Percentiles rank a stretch among this genome's conserved stretches.
phyloP scores from a whole-genome alignment of 2,888 invertebrate genomes.

The Microplitis manilae region DNA sequence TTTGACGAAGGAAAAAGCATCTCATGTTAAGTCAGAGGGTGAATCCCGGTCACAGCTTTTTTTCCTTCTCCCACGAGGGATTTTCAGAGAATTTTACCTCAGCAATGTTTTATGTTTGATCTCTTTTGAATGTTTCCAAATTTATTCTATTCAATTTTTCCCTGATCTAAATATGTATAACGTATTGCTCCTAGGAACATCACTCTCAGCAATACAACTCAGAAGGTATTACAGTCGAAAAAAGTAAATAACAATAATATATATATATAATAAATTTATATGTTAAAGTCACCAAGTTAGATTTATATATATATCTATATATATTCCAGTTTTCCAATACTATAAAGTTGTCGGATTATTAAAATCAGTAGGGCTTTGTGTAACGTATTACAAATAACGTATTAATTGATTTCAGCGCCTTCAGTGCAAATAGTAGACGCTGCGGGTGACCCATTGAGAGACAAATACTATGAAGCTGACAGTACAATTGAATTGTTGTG shows the following conservation, averaged over 20 bases:
- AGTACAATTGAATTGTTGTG: constrained; percentile 80
- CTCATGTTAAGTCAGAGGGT: constrained; percentile 44
- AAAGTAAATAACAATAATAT: too few relatives aligned
- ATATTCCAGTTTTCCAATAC: too few relatives aligned
- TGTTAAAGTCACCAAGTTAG: too few relatives aligned
- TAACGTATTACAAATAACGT: too few relatives aligned
- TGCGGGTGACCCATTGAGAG: constrained; percentile 77
- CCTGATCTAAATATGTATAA: constrained; percentile 2
- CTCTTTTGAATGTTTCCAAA: constrained; percentile 7
- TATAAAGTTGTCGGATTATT: too few relatives aligned
- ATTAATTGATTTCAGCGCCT: constrained; percentile 73
- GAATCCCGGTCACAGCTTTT: constrained; percentile 41
- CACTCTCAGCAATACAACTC: too few relatives aligned
- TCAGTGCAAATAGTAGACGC: constrained; percentile 81
- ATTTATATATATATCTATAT: too few relatives aligned
- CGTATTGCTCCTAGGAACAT: neutral
- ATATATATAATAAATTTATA: too few relatives aligned
- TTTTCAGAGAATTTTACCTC: constrained; percentile 24
- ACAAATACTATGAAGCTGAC: constrained; percentile 80
- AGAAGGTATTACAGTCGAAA: too few relatives aligned
- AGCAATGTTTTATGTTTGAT: constrained; percentile 32
- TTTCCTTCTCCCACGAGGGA: constrained; percentile 33
- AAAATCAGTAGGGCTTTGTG: too few relatives aligned
- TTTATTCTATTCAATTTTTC: constrained; percentile 22
- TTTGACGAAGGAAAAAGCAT: constrained; percentile 37